phyloP scores from a whole-genome alignment of 2,888 invertebrate genomes.

The Hirtodrosophila alboralis region DNA sequence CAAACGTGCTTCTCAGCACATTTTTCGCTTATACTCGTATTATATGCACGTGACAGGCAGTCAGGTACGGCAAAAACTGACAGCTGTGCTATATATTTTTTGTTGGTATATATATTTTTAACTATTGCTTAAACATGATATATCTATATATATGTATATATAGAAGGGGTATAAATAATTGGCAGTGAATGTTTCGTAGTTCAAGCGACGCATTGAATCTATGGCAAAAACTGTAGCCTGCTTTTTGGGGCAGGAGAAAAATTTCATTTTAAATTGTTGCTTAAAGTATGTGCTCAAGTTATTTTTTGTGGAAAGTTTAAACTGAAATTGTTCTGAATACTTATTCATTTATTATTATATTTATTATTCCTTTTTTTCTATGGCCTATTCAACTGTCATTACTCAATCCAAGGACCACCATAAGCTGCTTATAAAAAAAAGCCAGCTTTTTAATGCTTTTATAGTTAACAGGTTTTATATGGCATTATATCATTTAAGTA shows the following conservation, averaged over 20 bases:
- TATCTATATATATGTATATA: slow-evolving; percentile 14
- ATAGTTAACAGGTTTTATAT: too few relatives aligned
- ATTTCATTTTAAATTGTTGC: too few relatives aligned
- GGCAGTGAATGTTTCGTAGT: too few relatives aligned
- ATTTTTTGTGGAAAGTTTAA: too few relatives aligned
- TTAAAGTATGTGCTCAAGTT: too few relatives aligned
- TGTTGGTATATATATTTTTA: slow-evolving; percentile 5
- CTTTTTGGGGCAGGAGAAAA: too few relatives aligned
- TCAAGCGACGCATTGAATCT: too few relatives aligned
- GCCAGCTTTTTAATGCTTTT: background rate
- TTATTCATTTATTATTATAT: too few relatives aligned
- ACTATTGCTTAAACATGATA: slow-evolving; percentile 10
- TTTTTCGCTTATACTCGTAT: slow-evolving; percentile 38
- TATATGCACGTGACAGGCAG: slow-evolving; percentile 35
- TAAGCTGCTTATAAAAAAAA: slow-evolving; percentile 23
- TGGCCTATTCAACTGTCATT: background rate
- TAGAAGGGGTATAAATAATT: background rate
- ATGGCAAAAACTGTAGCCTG: too few relatives aligned
- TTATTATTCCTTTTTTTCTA: too few relatives aligned
- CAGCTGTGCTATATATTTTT: slow-evolving; percentile 3
- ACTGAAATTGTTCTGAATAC: too few relatives aligned
- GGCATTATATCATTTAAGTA: too few relatives aligned
- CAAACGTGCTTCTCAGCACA: slow-evolving; percentile 40
- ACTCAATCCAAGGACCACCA: background rate
- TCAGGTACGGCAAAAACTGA: slow-evolving; percentile 24